A percentile compares a stretch with the other conserved stretches of the same genome.
These are phyloP conservation scores for Pseudomyrmex dendroicus DNA, from an alignment of 1,140 invertebrate species.

Conservation along the genomic window DNA sequence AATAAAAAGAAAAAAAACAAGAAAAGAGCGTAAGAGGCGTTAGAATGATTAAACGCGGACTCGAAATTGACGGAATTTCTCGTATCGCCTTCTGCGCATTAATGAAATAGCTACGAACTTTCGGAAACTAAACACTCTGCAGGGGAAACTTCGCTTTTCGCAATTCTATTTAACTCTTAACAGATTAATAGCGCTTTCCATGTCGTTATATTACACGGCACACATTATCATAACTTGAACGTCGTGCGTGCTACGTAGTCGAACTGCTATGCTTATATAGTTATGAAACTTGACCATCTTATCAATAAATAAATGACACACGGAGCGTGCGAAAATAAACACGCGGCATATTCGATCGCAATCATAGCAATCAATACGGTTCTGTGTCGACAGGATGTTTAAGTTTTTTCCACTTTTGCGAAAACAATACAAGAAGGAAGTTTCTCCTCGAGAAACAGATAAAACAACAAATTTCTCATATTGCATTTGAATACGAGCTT, in stretches of 20 bases:
- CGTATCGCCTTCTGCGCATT: slow-evolving; percentile 46
- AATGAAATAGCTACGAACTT: slow-evolving; percentile 49
- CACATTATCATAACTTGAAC: slow-evolving; percentile 2
- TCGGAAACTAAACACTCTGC: background rate
- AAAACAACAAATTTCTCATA: slow-evolving; percentile 25
- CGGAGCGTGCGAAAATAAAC: background rate
- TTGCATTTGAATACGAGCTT: slow-evolving; percentile 52
- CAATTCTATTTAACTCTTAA: slow-evolving; percentile 51
- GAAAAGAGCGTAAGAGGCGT: background rate
- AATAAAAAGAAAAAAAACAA: background rate
- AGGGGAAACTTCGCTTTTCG: slow-evolving; percentile 40
- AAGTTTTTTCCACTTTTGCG: background rate
- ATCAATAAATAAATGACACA: background rate
- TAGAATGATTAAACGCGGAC: slow-evolving; percentile 25
- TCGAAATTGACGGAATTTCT: slow-evolving; percentile 50
- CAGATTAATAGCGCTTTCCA: slow-evolving; percentile 35
- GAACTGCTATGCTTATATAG: background rate
- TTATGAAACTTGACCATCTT: background rate
- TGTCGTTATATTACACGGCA: slow-evolving; percentile 1
- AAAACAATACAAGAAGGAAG: background rate
- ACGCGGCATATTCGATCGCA: background rate
- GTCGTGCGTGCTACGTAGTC: background rate
- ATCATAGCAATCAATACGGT: background rate
- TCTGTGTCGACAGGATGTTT: background rate
- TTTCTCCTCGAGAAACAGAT: background rate